phyloP scores from a whole-genome alignment of 2,113 vertebrate genomes.

The Oncorhynchus tshawytscha region DNA sequence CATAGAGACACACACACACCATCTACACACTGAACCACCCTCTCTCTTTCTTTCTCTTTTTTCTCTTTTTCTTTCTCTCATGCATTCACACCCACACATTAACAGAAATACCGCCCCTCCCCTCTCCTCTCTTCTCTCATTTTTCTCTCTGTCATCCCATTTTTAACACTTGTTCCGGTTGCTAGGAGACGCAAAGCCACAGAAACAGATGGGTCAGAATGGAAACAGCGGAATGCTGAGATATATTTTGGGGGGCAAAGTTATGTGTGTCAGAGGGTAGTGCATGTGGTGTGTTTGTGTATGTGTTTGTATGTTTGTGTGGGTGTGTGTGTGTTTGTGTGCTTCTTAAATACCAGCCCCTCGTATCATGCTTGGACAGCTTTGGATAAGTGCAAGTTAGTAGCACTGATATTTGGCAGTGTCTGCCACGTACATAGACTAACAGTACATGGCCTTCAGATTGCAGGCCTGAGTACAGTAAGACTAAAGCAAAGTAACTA shows the following conservation, averaged over 20 bases:
- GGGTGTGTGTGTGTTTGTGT: slow-evolving; percentile 3
- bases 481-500: no score
- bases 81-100: slow-evolving; percentile 18
- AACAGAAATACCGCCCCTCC: slow-evolving; percentile 2
- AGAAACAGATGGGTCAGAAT: slow-evolving; percentile 67
- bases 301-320: slow-evolving; percentile 23
- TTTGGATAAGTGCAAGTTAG: no score
- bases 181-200: slow-evolving; percentile 74
- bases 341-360: no score
- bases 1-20: slow-evolving; percentile 16
- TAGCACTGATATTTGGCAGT: no score
- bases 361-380: no score
- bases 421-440: no score
- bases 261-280: slow-evolving; percentile 30
- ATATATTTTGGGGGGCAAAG: slow-evolving; percentile 45
- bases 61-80: neutral
- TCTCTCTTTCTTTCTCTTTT: neutral
- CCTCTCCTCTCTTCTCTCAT: slow-evolving; percentile 43
- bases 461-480: no score
- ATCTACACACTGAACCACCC: neutral
- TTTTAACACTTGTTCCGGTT: slow-evolving; percentile 76
- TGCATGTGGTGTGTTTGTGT: slow-evolving; percentile 30
- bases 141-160: slow-evolving; percentile 67
- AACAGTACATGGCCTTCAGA: no score
- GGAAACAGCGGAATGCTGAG: slow-evolving; percentile 60